phyloP scores from a whole-genome alignment of 2,113 vertebrate genomes.

The Ploceus nigricollis region DNA sequence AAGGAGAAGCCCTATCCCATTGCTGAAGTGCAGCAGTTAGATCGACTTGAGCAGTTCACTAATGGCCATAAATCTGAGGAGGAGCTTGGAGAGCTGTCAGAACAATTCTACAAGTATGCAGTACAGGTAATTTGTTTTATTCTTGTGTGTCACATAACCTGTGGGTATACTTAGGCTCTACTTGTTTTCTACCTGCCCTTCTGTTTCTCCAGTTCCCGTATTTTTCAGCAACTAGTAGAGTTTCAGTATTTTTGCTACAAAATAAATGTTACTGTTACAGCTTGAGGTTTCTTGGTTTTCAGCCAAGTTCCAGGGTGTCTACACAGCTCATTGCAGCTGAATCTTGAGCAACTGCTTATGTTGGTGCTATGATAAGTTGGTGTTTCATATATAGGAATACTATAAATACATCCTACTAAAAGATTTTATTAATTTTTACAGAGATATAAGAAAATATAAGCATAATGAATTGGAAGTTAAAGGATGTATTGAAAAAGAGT shows the following conservation, averaged over 20 bases:
- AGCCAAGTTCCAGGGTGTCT: background rate
- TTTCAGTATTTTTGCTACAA: background rate
- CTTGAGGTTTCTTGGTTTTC: background rate
- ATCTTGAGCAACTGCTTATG: background rate
- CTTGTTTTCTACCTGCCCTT: background rate
- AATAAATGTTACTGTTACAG: background rate
- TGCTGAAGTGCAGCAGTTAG: constrained; percentile 91
- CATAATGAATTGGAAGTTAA: background rate
- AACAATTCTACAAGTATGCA: constrained; percentile 91
- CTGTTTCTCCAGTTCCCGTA: fast-evolving
- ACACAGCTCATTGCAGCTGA: background rate
- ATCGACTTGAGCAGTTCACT: constrained; percentile 87
- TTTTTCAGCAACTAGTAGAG: background rate
- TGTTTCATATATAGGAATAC: background rate
- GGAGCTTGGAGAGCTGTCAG: constrained; percentile 83
- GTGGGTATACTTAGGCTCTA: fast-evolving
- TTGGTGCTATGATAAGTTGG: background rate
- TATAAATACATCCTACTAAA: background rate
- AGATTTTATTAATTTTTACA: background rate
- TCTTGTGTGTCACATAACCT: fast-evolving
- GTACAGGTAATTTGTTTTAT: constrained; percentile 78
- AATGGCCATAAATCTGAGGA: constrained; percentile 69
- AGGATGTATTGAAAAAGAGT: background rate
- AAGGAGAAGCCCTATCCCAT: constrained; percentile 88
- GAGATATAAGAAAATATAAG: background rate